Conservation (phyloP, 2,888 invertebrate genomes). For the Brachylomia viminalis region DNA sequence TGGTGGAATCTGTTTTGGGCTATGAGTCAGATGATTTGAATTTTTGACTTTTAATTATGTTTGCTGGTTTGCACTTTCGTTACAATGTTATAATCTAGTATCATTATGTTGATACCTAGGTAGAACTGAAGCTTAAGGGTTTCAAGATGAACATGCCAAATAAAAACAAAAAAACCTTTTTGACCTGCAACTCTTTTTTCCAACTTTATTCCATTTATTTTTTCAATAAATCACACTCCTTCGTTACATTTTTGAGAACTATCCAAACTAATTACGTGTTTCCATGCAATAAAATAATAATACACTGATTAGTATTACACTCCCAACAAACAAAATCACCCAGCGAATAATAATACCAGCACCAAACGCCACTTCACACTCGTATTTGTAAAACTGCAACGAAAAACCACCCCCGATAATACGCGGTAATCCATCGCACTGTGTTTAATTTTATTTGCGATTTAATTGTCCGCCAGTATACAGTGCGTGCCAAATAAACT, state of each 20-base stretch:
- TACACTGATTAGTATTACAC: constrained; percentile 46
- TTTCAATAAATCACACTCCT: too few species aligned
- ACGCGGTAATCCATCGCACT: constrained; percentile 75
- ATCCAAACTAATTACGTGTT: background rate
- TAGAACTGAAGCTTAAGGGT: too few species aligned
- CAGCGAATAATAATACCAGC: constrained; percentile 55
- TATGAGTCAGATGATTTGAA: background rate
- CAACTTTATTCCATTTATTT: too few species aligned
- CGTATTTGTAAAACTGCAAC: constrained; percentile 59
- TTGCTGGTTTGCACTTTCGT: background rate
- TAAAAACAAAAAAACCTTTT: too few species aligned
- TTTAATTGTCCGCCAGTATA: constrained; percentile 83
- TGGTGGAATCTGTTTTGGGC: constrained; percentile 16
- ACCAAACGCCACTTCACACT: constrained; percentile 50
- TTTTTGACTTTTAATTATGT: background rate
- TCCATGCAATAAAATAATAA: constrained; percentile 24
- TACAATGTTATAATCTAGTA: too few species aligned
- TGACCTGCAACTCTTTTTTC: too few species aligned
- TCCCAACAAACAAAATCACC: constrained; percentile 55
- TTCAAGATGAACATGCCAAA: too few species aligned
- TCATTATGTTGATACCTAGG: too few species aligned
- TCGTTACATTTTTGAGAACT: background rate
- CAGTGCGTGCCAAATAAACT: constrained; percentile 78
- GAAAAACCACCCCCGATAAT: constrained; percentile 69
- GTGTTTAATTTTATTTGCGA: constrained; percentile 87